Evolutionary conservation across 1,140 invertebrate species (phyloP), one percentile per base, ranked within the genome.

Genomic region (Bicyclus anynana): DNA sequence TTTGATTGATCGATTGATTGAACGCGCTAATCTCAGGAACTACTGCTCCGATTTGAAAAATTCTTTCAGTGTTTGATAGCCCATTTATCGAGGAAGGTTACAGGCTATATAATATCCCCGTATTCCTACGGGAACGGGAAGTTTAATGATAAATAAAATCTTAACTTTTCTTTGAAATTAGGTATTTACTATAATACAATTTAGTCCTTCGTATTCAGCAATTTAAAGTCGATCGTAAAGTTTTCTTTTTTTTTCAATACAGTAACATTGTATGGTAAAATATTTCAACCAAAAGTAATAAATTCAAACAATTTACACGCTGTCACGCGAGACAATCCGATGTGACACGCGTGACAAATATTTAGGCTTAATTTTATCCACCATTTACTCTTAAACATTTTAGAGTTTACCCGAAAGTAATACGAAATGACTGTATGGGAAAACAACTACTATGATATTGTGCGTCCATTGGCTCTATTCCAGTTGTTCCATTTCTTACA

Each of bases 401-500:
- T 52, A 54, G 65, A 53, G 67, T 74, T 68, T 53, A 69, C 65
- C 50, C 54, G 47, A 66, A 56, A 59, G 52, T 56, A 55, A 65
- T 38, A 35, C 26, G 18, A 42, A 26, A 21, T 40, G 47, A 33
- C 27, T 58, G 67, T 65, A 68, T 64, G 64, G 55, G 71, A 72
- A 82, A 71, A 74, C 72, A 70, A 68, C 42, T 58, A 27, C 65
- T 67, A 71, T 74, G 72, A 74, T 69, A 76, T 64, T 62, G 49
- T 65, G 54, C 69, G 59, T 71, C 50, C 33, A 35, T 77, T 87
- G 84, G 84, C 79, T 33, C 6, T 5, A n/a, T 52, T 76, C 84
- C 84, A 85, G 74, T 64, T 75, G 69, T 72, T 80, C 71, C 79
- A 84, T 85, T 81, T 84, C 79, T 72, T 67, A 76, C 71, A 59